A percentile compares a stretch with the other conserved stretches of the same genome.
These are phyloP conservation scores for Coronaproctus castanopsis DNA, from an alignment of 2,888 invertebrate genomes.

Conservation along the genomic window DNA sequence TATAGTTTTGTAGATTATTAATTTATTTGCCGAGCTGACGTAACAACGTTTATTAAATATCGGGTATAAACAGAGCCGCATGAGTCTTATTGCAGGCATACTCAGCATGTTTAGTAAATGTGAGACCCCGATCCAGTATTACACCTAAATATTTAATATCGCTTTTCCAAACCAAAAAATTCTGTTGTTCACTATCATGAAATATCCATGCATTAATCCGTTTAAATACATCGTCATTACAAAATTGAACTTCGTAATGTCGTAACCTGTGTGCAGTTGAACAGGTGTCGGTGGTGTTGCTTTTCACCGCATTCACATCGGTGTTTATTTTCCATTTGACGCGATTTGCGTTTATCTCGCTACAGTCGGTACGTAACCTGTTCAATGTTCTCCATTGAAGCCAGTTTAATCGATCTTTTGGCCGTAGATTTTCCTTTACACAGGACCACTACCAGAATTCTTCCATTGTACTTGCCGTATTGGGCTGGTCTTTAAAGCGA, in stretches of 20 bases:
- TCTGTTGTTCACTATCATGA: no score
- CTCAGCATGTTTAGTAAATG: no score
- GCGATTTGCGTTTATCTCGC: background rate
- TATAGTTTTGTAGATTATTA: no score
- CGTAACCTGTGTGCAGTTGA: background rate
- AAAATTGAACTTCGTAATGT: background rate
- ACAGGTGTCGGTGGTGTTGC: background rate
- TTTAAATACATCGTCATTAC: background rate
- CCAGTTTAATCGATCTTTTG: background rate
- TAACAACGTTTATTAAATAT: no score
- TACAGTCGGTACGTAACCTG: background rate
- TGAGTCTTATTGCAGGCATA: no score
- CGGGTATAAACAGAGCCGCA: no score
- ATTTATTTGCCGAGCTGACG: no score
- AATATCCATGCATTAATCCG: background rate
- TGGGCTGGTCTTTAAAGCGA: background rate
- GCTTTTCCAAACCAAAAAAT: no score
- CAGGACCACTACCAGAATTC: no score
- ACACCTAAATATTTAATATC: no score
- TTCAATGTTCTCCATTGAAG: background rate
- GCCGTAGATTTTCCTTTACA: background rate
- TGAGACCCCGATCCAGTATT: no score
- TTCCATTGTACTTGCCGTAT: background rate
- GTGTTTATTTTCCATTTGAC: background rate
- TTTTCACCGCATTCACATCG: background rate